Evolutionary conservation across 2,888 invertebrate genomes (phyloP), one percentile per base, ranked within the genome.

Genomic region (Thelaira solivaga): DNA sequence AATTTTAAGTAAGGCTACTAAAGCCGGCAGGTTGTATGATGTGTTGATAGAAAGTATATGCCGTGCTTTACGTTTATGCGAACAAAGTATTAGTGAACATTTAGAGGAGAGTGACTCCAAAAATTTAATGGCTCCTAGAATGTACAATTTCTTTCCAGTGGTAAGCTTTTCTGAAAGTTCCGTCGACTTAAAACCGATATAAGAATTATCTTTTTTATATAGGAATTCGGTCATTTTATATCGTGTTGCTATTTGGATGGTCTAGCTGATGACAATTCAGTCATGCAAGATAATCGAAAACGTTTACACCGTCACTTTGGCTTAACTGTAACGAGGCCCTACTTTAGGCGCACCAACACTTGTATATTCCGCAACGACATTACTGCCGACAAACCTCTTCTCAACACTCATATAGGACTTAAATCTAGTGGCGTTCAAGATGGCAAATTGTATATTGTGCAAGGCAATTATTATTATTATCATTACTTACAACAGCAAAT

Each of bases 401-500:
- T 93, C 8, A 95, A 95, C 88, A 94, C 95, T 0, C 97, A 97
- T 85, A 91, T 93, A 83, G 89, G 89, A 1, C 69, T 89, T 2
- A 86, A 86, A 16, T 82, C 85, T 10, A 88, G 87, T 75, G 88
- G 88, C 4, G 84, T 90, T 18, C 83, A 83, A 81, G 91, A 89
- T 76, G 92, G 91, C 45, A 90, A 90, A 81, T 85, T 91, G 73
- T 90, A 90, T 43, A 79, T 94, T 29, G 93, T 99, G 2, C 91
- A 93, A 80, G 99, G 99, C 1, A 91, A 92, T 80, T 99, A 99
- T 86, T 91, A 93, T 16, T 99, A 99, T 89, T 95, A 97, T 87
- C 99, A 99, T 89, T 99, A 99, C 88, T 94, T 97, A 93, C 98
- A 98, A 88, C 95, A 98, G 85, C 92, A 93, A 82, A 93, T 97